Conservation (phyloP, 2,797 vertebrate species). For the Gallirallus australis region DNA sequence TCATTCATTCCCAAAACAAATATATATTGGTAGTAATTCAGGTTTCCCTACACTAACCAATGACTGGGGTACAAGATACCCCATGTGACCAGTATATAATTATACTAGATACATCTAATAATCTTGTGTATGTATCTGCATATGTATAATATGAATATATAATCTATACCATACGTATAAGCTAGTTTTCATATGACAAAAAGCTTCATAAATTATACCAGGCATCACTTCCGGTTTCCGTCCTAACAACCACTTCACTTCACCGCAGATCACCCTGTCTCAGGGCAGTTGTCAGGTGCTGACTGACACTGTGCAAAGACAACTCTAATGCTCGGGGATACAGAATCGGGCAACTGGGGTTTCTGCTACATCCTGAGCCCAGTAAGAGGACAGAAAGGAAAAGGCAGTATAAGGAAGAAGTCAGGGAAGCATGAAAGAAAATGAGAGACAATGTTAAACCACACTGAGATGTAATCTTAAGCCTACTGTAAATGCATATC, state of each 20-base stretch:
- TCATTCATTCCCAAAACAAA: neutral
- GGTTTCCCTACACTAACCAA: neutral
- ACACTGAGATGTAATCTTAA: neutral
- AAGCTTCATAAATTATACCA: neutral
- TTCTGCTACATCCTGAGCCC: neutral
- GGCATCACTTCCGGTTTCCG: neutral
- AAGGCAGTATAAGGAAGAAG: neutral
- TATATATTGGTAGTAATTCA: neutral
- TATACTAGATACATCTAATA: too few species aligned
- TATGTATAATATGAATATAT: neutral
- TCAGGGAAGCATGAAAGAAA: neutral
- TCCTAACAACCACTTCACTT: neutral
- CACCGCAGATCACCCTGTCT: neutral
- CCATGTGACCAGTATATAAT: neutral
- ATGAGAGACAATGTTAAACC: too few species aligned
- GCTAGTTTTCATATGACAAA: neutral
- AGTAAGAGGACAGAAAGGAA: neutral
- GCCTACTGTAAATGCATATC: neutral
- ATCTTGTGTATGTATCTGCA: neutral
- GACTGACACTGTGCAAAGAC: neutral
- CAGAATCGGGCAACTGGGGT: rapidly evolving
- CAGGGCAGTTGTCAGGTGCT: neutral
- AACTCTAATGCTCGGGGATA: neutral
- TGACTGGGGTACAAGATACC: neutral
- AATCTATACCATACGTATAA: neutral